phyloP scores from a whole-genome alignment of 2,888 invertebrate genomes.

The Euspilapteryx auroguttella region DNA sequence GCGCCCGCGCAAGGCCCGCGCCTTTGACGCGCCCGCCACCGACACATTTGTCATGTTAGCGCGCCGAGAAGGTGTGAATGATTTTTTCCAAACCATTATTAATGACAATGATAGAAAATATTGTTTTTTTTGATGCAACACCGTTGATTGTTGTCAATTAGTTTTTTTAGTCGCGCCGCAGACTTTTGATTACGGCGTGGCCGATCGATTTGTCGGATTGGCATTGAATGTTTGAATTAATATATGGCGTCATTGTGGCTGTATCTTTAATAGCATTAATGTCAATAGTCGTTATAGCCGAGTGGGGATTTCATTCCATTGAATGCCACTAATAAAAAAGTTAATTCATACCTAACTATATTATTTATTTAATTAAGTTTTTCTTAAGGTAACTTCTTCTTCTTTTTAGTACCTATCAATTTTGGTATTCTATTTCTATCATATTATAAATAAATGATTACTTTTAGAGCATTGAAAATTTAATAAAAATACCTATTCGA shows the following conservation, averaged over 20 bases:
- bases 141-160: constrained; percentile 58
- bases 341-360: too few relatives aligned
- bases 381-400: too few relatives aligned
- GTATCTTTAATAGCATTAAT: constrained; percentile 29
- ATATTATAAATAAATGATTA: too few relatives aligned
- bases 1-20: constrained; percentile 11
- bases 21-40: constrained; percentile 20
- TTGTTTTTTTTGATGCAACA: constrained; percentile 50
- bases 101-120: constrained; percentile 58
- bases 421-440: too few relatives aligned
- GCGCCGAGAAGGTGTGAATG: constrained; percentile 57
- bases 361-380: too few relatives aligned
- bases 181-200: constrained; percentile 39
- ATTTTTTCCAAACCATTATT: constrained; percentile 53
- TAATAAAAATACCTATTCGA: too few relatives aligned
- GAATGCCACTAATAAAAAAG: too few relatives aligned
- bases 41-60: constrained; percentile 59
- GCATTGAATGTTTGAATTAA: constrained; percentile 53
- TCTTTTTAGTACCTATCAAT: too few relatives aligned
- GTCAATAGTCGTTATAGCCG: too few relatives aligned
- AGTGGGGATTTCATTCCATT: too few relatives aligned
- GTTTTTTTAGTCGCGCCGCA: constrained; percentile 40
- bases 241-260: constrained; percentile 38
- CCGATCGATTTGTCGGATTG: constrained; percentile 42
- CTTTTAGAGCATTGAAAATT: too few relatives aligned